These are phyloP conservation scores for Phortica magna DNA, from an alignment of 2,888 invertebrate species.

Conservation along the genomic window DNA sequence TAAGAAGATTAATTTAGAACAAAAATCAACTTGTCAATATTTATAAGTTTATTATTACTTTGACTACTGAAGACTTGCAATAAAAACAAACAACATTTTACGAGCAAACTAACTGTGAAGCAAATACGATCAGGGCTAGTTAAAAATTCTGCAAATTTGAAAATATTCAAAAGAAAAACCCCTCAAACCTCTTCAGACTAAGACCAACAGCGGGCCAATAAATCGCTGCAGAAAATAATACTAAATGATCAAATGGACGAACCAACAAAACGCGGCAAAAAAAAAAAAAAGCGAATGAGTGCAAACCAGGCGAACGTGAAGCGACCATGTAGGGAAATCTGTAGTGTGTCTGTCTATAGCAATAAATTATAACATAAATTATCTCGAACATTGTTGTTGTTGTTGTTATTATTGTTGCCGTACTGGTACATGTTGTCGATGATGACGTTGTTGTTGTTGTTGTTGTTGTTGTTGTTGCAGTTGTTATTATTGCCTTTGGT, in stretches of 20 bases:
- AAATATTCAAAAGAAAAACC: background rate
- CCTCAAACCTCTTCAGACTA: background rate
- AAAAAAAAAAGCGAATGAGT: background rate
- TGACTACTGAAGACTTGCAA: too few species aligned
- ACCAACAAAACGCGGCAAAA: background rate
- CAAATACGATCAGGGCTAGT: too few species aligned
- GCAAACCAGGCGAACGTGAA: background rate
- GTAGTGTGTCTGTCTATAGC: constrained; percentile 33
- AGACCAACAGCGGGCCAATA: background rate
- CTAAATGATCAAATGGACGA: background rate
- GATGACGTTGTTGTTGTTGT: background rate
- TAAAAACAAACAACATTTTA: too few species aligned
- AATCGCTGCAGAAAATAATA: background rate
- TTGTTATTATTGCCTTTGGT: background rate
- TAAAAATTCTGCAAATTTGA: too few species aligned
- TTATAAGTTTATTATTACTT: too few species aligned
- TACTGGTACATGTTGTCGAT: background rate
- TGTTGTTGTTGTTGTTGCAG: background rate
- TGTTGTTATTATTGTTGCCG: constrained; percentile 22
- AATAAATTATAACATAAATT: constrained; percentile 60
- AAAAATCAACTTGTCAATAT: too few species aligned
- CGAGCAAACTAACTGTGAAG: too few species aligned
- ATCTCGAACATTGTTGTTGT: constrained; percentile 37
- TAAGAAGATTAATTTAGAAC: too few species aligned
- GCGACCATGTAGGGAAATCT: constrained; percentile 49